Evolutionary conservation across 2,113 vertebrate species (phyloP).

Genomic region (Circaetus cinerascens): DNA sequence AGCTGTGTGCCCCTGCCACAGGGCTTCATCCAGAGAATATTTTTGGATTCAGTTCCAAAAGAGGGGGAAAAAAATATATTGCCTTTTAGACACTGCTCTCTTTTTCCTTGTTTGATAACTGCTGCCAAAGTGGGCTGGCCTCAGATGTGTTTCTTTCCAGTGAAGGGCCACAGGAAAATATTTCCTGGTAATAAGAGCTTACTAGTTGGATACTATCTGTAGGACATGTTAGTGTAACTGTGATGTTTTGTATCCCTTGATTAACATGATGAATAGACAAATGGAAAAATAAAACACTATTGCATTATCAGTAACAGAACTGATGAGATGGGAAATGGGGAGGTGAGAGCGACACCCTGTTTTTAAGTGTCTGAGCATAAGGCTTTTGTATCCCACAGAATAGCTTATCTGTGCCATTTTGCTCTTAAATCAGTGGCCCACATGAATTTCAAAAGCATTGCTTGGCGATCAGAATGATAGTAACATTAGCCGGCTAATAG

Average conservation of each 20-base stretch:
- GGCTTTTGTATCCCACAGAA: background rate
- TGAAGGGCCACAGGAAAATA: conserved; percentile 20
- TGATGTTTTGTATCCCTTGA: background rate
- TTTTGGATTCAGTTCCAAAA: conserved; percentile 2
- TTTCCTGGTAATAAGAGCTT: conserved; percentile 11
- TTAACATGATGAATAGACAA: background rate
- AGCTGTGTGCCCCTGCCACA: conserved; percentile 21
- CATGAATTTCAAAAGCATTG: background rate
- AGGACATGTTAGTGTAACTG: background rate
- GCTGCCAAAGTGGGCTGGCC: conserved; percentile 17
- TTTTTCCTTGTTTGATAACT: background rate
- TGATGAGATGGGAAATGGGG: background rate
- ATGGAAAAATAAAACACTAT: background rate
- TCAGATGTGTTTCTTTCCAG: conserved; percentile 29
- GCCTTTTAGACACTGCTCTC: conserved; percentile 1
- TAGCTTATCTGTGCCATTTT: background rate
- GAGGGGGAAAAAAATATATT: background rate
- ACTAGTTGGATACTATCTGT: background rate
- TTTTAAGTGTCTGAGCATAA: background rate
- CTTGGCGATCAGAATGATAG: background rate
- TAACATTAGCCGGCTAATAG: background rate
- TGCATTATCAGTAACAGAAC: background rate
- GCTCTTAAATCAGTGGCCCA: background rate
- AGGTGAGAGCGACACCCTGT: background rate
- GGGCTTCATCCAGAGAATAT: background rate